A percentile compares a stretch with the other conserved stretches of the same genome.
These are phyloP conservation scores for Lagopus muta DNA, from an alignment of 2,113 vertebrate genomes.

Conservation along the genomic window DNA sequence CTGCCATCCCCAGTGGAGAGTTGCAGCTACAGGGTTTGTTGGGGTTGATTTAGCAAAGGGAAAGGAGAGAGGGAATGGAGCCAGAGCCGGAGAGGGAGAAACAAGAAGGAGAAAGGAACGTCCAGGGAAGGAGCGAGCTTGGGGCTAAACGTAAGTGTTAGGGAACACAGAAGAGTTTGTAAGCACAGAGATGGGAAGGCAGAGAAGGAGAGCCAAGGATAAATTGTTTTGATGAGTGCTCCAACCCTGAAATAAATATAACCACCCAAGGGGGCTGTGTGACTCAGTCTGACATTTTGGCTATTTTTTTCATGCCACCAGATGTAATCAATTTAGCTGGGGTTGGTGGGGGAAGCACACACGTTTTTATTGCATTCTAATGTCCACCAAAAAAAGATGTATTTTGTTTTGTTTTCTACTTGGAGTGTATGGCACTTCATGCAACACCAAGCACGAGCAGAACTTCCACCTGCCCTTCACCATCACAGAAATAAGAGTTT, in stretches of 20 bases:
- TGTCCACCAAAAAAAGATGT: not conserved
- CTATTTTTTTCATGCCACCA: conserved; percentile 66
- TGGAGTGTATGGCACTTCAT: not conserved
- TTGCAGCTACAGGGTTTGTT: not conserved
- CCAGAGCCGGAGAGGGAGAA: not conserved
- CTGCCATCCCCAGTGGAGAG: rapidly evolving
- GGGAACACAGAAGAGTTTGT: conserved; percentile 2
- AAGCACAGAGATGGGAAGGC: conserved; percentile 36
- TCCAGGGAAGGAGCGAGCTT: not conserved
- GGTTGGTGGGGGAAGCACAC: not conserved
- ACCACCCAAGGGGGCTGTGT: conserved; percentile 70
- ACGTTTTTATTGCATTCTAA: conserved; percentile 56
- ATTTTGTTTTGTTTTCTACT: not conserved
- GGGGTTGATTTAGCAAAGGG: not conserved
- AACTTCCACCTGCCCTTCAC: conserved; percentile 48
- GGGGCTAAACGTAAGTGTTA: conserved; percentile 5
- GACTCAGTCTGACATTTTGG: conserved; percentile 70
- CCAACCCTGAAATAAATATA: conserved; percentile 70
- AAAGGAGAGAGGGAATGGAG: not conserved
- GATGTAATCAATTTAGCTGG: conserved; percentile 69
- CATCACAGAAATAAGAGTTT: not conserved
- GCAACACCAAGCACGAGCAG: not conserved
- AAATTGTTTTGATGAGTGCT: conserved; percentile 69
- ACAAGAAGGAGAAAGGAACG: not conserved
- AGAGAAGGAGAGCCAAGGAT: conserved; percentile 58